A percentile compares a stretch with the other conserved stretches of the same genome.
Evolutionary conservation across 2,797 vertebrate genomes (phyloP).

Genomic region (Urophycis tenuis): DNA sequence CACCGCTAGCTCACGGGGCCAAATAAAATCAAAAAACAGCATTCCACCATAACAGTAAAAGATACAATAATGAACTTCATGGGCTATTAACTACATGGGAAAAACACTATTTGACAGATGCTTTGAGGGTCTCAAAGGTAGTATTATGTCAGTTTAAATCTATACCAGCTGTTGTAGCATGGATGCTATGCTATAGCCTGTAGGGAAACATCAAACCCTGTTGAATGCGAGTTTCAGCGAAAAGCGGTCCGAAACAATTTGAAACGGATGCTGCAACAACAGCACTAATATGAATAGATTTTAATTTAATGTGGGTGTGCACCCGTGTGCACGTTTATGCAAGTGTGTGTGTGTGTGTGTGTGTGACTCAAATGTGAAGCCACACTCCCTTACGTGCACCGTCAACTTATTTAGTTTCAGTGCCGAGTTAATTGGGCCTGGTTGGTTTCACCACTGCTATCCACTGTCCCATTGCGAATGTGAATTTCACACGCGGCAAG

Average conservation of each 20-base stretch:
- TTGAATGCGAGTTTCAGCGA: slow-evolving; percentile 38
- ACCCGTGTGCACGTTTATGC: too few species aligned
- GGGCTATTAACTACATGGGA: slow-evolving; percentile 40
- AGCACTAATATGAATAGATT: not conserved
- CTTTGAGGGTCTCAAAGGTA: slow-evolving; percentile 50
- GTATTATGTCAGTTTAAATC: slow-evolving; percentile 43
- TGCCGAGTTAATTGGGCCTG: not conserved
- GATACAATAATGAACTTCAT: slow-evolving; percentile 51
- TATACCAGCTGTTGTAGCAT: slow-evolving; percentile 44
- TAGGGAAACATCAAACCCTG: slow-evolving; percentile 30
- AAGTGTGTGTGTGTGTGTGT: not conserved
- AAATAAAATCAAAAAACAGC: slow-evolving; percentile 19
- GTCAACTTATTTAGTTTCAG: not conserved
- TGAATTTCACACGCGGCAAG: not conserved
- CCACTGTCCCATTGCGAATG: not conserved
- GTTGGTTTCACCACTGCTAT: not conserved
- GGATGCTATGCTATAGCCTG: slow-evolving; percentile 23
- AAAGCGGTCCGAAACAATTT: slow-evolving; percentile 21
- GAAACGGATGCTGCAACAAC: slow-evolving; percentile 1
- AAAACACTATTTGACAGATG: slow-evolving; percentile 41
- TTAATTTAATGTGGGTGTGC: not conserved
- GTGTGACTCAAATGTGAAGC: not conserved
- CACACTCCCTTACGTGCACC: not conserved
- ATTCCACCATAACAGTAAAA: slow-evolving; percentile 34
- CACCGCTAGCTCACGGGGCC: slow-evolving; percentile 28